phyloP scores from a whole-genome alignment of 2,113 vertebrate species.

The Percopsis transmontana region DNA sequence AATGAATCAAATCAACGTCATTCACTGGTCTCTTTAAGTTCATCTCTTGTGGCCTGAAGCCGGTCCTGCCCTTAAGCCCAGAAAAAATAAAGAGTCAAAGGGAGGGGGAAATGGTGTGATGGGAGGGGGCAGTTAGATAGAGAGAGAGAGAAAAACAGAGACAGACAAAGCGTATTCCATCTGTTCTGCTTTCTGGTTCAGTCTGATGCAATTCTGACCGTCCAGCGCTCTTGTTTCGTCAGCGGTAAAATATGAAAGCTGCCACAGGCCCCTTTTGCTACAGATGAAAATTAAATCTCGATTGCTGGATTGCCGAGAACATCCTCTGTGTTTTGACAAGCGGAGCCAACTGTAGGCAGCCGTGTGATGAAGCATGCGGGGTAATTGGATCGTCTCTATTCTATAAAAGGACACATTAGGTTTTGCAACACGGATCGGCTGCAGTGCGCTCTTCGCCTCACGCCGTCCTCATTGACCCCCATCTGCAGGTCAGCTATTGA shows the following conservation, averaged over 20 bases:
- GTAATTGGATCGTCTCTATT: constrained; percentile 66
- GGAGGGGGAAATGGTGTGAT: constrained; percentile 9
- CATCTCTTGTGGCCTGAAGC: constrained; percentile 47
- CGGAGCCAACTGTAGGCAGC: constrained; percentile 18
- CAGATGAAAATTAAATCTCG: constrained; percentile 24
- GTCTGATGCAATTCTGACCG: constrained; percentile 24
- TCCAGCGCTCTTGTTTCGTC: constrained; percentile 6
- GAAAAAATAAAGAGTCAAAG: constrained; percentile 38
- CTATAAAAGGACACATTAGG: constrained; percentile 62
- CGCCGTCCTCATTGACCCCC: constrained; percentile 42
- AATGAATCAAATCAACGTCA: constrained; percentile 64
- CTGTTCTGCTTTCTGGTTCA: constrained; percentile 19
- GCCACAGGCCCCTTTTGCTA: neutral
- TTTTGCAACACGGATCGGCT: constrained; percentile 46
- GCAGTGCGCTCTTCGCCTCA: constrained; percentile 14
- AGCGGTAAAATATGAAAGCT: neutral
- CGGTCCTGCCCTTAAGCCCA: constrained; percentile 52
- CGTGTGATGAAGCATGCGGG: constrained; percentile 48
- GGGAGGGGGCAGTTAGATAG: neutral
- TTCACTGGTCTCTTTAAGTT: constrained; percentile 42
- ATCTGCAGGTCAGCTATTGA: constrained; percentile 69
- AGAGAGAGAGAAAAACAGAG: neutral
- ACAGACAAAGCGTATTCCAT: neutral
- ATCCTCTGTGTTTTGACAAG: constrained; percentile 51
- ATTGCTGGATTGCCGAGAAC: constrained; percentile 10